Base-by-base conservation (phyloP, 92 coral and sea anemone genomes). In the Parazoanthus darwini region DNA sequence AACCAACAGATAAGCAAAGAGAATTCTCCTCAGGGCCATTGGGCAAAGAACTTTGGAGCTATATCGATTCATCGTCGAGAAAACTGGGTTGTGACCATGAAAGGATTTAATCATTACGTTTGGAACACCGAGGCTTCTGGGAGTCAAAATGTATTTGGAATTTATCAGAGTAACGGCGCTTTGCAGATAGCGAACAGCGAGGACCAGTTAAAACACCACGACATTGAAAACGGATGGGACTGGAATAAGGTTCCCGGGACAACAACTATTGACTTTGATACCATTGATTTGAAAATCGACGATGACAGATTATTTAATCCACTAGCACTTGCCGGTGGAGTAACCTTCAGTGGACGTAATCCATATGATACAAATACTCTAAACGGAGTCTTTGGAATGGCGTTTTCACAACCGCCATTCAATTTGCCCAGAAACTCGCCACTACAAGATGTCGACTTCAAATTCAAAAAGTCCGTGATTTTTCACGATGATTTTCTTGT, bases 11-110 rank as follows among this genome's bases (percentile, higher is more conserved):
- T 80, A 13, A 36, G 10, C 18, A 78, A 78, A 14, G 90, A 88
- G 80, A 51, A 54, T 23, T 44, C 86, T 25, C 90, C 90, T 43
- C 82, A 22, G 58, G 90, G 91, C 37, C 82, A 73, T 75, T 88
- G 91, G 87, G 87, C 91, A 5, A 88, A 88, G 74, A 88, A 88
- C 26, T 88, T 81, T 43, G 91, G 87, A 3, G 91, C 87, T n/a
- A 80, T 88, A 51, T 76, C 87, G 4, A 88, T 88, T 67, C 90
- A 88, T n/a, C 90, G 90, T 25, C 90, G 90, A n/a, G 78, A 68
- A 13, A 37, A 68, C 26, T 88, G 90, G 90, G 86, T 63, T 18
- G 90, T 88, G n/a, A 88, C 90, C 35, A 80, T 88, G 48, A 88
- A 88, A 59, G 90, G 90, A 29, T 88, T 88, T 65, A 80, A 80